Base-by-base conservation (phyloP, 2,113 vertebrate genomes). In the Willisornis vidua region DNA sequence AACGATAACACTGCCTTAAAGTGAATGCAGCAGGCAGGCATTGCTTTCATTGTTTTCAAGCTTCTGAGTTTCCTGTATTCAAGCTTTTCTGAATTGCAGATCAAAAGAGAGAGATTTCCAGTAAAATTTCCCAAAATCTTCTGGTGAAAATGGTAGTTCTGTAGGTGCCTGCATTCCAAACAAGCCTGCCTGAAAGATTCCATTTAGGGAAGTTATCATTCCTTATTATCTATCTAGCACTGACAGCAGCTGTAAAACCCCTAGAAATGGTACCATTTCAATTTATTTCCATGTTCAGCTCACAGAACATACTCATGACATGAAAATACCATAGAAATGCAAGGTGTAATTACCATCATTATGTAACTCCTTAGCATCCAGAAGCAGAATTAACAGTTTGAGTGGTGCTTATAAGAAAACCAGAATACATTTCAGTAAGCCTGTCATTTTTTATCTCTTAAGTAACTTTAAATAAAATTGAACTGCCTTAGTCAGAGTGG, bases 371-470 rank as follows among this genome's bases (percentile, higher is more conserved):
- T 83, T 91, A 91, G 70, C 74, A 93, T 52, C 68, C 67, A 62
- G 80, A 84, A 95, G 51, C 77, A 81, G 85, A 96, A 88, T 93
- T 82, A 87, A 77, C n/a, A 67, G 24, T 89, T 51, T 54, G 76
- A 94, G 51, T 49, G 41, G 65, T 91, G 87, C 89, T 72, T 78
- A 18, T 59, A 58, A 76, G 79, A 85, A 86, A 87, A 90, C 28
- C 20, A 82, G 63, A 95, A 88, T 73, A 33, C 16, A 74, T 92
- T 94, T 97, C 79, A 87, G 75, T 45, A 76, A 87, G 55, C 72
- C 90, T 94, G 94, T 96, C 90, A 92, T 84, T 96, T 96, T 95
- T 97, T 71, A 94, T 88, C 61, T 86, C 62, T 88, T 94, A 95
- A 96, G 45, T 83, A 79, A 88, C 84, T 76, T 96, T 89, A 89